Conservation (phyloP, 2,113 vertebrate genomes). For the Takifugu flavidus region DNA sequence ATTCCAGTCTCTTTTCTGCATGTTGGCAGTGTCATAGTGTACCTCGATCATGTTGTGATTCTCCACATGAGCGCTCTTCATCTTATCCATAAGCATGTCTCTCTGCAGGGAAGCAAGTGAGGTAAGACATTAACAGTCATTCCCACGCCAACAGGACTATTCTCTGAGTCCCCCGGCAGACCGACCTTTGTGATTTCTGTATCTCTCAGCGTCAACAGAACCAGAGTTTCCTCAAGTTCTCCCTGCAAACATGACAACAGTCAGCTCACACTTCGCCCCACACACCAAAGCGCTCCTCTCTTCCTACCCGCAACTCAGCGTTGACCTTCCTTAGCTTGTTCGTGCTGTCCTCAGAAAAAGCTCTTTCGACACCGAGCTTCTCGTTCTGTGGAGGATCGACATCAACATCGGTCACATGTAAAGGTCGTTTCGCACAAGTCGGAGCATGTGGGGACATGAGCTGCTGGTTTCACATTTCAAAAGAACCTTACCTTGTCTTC, state of each 20-base stretch:
- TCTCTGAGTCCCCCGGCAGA: background rate
- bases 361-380: slow-evolving; percentile 66
- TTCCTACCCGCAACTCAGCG: slow-evolving; percentile 62
- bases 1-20: background rate
- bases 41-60: slow-evolving; percentile 74
- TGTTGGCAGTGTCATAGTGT: background rate
- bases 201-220: slow-evolving; percentile 64
- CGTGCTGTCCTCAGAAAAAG: slow-evolving; percentile 58
- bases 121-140: background rate
- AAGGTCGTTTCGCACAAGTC: background rate
- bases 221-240: slow-evolving; percentile 64
- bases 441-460: too few relatives aligned
- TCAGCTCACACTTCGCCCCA: background rate
- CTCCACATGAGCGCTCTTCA: slow-evolving; percentile 69
- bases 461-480: too few relatives aligned
- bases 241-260: slow-evolving; percentile 52
- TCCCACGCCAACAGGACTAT: background rate
- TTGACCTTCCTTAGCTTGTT: slow-evolving; percentile 67
- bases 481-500: slow-evolving; percentile 67
- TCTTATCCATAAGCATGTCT: slow-evolving; percentile 66
- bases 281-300: background rate
- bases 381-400: slow-evolving; percentile 65
- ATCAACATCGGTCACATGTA: background rate
- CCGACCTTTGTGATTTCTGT: slow-evolving; percentile 69
- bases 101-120: slow-evolving; percentile 50